phyloP scores from a whole-genome alignment of 1,140 invertebrate species.

The Pomacea maculata region DNA sequence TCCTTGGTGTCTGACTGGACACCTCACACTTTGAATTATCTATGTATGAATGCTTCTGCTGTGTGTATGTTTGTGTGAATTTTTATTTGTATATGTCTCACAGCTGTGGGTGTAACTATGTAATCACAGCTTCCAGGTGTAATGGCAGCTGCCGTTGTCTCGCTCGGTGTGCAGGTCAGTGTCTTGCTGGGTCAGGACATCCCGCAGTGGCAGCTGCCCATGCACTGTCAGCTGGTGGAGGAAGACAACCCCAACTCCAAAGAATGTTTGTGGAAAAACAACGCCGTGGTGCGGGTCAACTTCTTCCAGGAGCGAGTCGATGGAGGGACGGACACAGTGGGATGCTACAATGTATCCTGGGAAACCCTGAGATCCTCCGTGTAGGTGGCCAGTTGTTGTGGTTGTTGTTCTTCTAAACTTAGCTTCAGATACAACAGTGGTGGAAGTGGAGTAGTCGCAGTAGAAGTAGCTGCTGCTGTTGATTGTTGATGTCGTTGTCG shows the following conservation, averaged over 20 bases:
- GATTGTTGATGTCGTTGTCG: neutral
- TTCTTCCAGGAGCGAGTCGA: slow-evolving; percentile 31
- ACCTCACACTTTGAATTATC: too few relatives aligned
- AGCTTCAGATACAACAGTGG: too few relatives aligned
- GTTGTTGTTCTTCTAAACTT: neutral
- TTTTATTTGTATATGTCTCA: neutral
- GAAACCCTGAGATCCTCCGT: slow-evolving; percentile 26
- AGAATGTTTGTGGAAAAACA: slow-evolving; percentile 51
- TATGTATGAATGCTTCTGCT: neutral
- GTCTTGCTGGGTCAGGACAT: slow-evolving; percentile 45
- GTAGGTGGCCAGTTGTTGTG: neutral
- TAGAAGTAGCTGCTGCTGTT: too few relatives aligned
- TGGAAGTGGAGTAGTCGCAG: too few relatives aligned
- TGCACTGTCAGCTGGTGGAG: slow-evolving; percentile 43
- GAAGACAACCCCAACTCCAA: slow-evolving; percentile 39
- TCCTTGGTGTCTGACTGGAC: too few relatives aligned
- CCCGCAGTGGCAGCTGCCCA: slow-evolving; percentile 51
- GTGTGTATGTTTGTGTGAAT: neutral
- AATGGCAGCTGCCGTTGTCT: too few relatives aligned
- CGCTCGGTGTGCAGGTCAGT: slow-evolving; percentile 9
- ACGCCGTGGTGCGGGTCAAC: slow-evolving; percentile 44
- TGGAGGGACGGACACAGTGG: slow-evolving; percentile 15
- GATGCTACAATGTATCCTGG: slow-evolving; percentile 59
- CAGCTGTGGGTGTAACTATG: too few relatives aligned
- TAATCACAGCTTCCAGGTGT: too few relatives aligned